Base-by-base conservation (phyloP, 2,888 invertebrate species). In the Myathropa florea region DNA sequence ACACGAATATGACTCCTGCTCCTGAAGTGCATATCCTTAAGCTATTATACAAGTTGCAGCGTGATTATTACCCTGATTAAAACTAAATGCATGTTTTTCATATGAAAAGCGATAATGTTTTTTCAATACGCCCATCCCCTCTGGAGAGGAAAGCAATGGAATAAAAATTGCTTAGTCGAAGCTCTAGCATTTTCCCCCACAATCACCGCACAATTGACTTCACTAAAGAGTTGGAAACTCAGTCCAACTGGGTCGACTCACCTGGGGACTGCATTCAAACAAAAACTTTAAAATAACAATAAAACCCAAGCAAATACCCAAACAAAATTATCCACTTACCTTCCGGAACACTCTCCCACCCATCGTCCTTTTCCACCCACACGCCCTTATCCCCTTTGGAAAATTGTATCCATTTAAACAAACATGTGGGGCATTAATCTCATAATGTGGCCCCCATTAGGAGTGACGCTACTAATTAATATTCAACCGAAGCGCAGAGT, bases 401-500 rank as follows among this genome's bases (percentile, higher is more conserved):
- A 24, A 68, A 55, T 55, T 55, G 53, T 57, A 68, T 55, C 55
- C 28, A 67, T 67, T 67, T 33, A 33, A 21, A 68, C 23, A 68
- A 33, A 55, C 57, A 55, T 68, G 68, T 57, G 28, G 23, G 55
- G 23, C 33, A 30, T 68, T 68, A 57, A 57, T 68, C 68, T 21
- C 53, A 30, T 14, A 14, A 26, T 57, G 53, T 46, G 26, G 24
- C 33, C 23, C 24, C 39, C 36, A 65, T 65, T 65, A 65, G 39
- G 18, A 57, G 14, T 57, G 28, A 55, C 30, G 67, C 53, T 21
- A 14, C 53, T 55, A 30, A 68, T 68, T 68, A 67, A 30, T 68
- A 57, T 68, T 68, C 68, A 68, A 21, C 55, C 21, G 55, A 33
- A 21, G 30, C 55, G 23, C 63, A 39, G n/a, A 23, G 64, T n/a